These are phyloP conservation scores for Timema podura DNA, from an alignment of 2,888 invertebrate genomes.

Conservation along the genomic window DNA sequence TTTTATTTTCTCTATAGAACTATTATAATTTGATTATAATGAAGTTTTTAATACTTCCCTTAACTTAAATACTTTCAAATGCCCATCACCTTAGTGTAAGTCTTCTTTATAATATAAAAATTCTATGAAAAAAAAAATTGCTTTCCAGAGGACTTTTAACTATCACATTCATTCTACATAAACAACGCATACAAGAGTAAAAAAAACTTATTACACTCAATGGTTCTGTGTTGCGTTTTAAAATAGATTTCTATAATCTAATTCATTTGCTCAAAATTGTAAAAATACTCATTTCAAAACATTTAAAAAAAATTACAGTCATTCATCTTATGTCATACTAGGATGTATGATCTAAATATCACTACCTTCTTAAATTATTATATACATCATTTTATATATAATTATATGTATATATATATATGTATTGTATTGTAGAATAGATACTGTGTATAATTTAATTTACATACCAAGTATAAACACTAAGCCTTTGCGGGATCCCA, in stretches of 20 bases:
- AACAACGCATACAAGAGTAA: constrained; percentile 13
- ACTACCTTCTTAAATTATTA: constrained; percentile 23
- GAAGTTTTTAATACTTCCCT: constrained; percentile 21
- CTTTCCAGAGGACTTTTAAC: constrained; percentile 14
- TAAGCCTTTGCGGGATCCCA: no score
- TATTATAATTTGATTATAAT: no score
- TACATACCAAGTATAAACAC: no score
- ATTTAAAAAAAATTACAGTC: constrained; percentile 16
- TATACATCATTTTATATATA: constrained; percentile 26
- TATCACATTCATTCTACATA: constrained; percentile 24
- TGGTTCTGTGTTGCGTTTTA: neutral
- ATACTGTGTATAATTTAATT: no score
- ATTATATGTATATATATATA: constrained; percentile 19
- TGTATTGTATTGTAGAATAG: no score
- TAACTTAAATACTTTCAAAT: constrained; percentile 24
- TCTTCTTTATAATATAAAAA: constrained; percentile 23
- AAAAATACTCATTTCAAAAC: constrained; percentile 22
- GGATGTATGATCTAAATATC: constrained; percentile 24
- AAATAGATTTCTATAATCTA: constrained; percentile 13
- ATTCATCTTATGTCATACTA: constrained; percentile 23
- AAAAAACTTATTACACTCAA: constrained; percentile 16
- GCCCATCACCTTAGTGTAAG: constrained; percentile 26
- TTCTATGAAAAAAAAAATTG: constrained; percentile 19
- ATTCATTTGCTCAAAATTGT: constrained; percentile 7
- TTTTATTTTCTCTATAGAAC: no score